Base-by-base conservation (phyloP, 2,888 invertebrate genomes). In the Monochamus alternatus region DNA sequence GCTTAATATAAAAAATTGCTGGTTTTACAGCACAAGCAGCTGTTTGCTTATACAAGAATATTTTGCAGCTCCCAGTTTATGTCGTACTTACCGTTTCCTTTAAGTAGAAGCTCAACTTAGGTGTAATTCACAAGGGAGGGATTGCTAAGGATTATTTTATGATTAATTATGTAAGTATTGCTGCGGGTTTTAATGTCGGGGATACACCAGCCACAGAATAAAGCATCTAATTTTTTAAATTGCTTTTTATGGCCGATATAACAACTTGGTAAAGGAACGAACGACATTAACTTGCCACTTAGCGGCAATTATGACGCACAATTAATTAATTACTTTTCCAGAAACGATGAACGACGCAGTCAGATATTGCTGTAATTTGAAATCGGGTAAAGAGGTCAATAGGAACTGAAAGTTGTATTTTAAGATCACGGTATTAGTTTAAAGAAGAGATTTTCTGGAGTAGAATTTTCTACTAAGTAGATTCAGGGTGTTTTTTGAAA, bases 181-280 rank as follows among this genome's bases (percentile, higher is more conserved):
- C 64, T 51, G 44, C 51, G 51, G 52, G 62, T 68, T 59, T 67
- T 71, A 75, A 59, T 52, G 55, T 68, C 52, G 44, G 64, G 51
- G 14, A 73, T 71, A 72, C 38, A 71, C 74, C 55, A n/a, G 32
- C 43, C 14, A 66, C 52, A 66, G 52, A 44, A 32, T 66, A 66
- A n/a, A 52, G 66, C 66, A 62, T n/a, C 64, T 38, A 72, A 58
- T 72, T 58, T 65, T 72, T 58, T 65, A 38, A 55, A 72, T 65
- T 52, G 30, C 64, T 75, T 75, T 52, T 67, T 65, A 44, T 68
- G 44, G 38, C 52, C 30, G 67, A 51, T 58, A 68, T 64, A 70
- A 70, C 52, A 71, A 69, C 65, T 74, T 78, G 66, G 74, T 62
- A 71, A 75, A 73, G 72, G 64, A 66, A 74, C 71, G 71, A 64